Conservation (phyloP, 30 jellyfish, hydroid and myxozoan species). For the Pelagia noctiluca region DNA sequence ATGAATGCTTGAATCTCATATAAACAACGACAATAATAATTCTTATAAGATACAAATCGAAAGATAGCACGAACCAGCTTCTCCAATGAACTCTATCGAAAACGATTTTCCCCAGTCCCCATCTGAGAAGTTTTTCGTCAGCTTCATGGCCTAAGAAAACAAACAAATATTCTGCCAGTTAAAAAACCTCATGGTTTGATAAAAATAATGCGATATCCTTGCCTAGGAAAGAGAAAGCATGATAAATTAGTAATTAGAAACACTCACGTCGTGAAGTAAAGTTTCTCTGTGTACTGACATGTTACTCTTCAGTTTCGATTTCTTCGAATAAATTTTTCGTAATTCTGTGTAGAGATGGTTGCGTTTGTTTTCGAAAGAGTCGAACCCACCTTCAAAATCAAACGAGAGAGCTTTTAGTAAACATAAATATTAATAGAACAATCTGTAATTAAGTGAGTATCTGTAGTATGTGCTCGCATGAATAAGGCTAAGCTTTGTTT, state of each 20-base stretch:
- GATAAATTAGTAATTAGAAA: not conserved
- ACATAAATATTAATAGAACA: too few relatives aligned
- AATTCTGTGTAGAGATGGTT: slow-evolving; percentile 74
- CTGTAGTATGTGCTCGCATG: too few relatives aligned
- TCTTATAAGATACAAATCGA: too few relatives aligned
- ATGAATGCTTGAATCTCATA: too few relatives aligned
- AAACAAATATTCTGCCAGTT: not conserved
- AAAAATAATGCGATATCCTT: not conserved
- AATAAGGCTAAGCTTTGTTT: too few relatives aligned
- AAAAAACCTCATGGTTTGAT: not conserved
- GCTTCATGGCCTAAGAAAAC: slow-evolving; percentile 67
- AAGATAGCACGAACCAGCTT: slow-evolving; percentile 59
- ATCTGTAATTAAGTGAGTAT: too few relatives aligned
- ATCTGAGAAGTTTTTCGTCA: slow-evolving; percentile 59
- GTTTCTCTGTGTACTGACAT: slow-evolving; percentile 53
- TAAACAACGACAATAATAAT: too few relatives aligned
- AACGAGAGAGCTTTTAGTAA: not conserved
- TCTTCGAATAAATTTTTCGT: slow-evolving; percentile 30
- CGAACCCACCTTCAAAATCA: slow-evolving; percentile 84
- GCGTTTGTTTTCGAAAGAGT: slow-evolving; percentile 82
- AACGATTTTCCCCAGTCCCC: slow-evolving; percentile 90
- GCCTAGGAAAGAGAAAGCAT: too few relatives aligned
- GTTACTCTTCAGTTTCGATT: slow-evolving; percentile 25
- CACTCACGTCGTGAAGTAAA: slow-evolving; percentile 53
- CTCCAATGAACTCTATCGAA: slow-evolving; percentile 66